Conservation (phyloP, 2,113 vertebrate species). For the Taxidea taxus region DNA sequence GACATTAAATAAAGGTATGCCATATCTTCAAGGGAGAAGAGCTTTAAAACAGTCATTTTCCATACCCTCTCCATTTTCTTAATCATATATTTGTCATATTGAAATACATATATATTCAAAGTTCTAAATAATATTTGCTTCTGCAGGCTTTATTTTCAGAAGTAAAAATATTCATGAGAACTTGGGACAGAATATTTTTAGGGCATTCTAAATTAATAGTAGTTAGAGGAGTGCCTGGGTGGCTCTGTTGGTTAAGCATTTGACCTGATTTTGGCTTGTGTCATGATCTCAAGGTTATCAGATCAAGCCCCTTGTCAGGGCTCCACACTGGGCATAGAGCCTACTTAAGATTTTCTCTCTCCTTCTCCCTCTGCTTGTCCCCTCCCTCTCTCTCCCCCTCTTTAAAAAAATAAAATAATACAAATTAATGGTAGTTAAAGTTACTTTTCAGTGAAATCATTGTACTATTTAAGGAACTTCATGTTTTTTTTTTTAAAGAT, state of each 20-base stretch:
- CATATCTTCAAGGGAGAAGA: not conserved
- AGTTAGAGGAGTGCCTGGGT: not conserved
- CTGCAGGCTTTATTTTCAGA: not conserved
- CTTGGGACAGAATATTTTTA: not conserved
- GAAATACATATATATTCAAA: not conserved
- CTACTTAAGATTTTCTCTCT: not conserved
- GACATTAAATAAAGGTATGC: not conserved
- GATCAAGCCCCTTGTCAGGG: not conserved
- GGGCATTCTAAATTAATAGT: not conserved
- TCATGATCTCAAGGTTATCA: not conserved
- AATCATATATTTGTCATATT: not conserved
- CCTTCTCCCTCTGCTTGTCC: not conserved
- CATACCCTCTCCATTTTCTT: not conserved
- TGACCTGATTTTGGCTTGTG: not conserved
- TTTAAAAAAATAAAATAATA: not conserved
- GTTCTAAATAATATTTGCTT: not conserved
- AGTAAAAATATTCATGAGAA: conserved; percentile 11
- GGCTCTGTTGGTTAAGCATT: not conserved
- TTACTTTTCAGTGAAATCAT: not conserved
- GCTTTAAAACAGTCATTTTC: not conserved
- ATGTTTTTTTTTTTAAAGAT: too few species aligned
- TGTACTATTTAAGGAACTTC: not conserved
- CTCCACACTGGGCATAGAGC: not conserved
- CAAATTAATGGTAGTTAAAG: not conserved
- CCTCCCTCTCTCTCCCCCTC: not conserved